A percentile compares a stretch with the other conserved stretches of the same genome.
Conservation (phyloP, 2,888 invertebrate genomes). For the Apantesis nais region DNA sequence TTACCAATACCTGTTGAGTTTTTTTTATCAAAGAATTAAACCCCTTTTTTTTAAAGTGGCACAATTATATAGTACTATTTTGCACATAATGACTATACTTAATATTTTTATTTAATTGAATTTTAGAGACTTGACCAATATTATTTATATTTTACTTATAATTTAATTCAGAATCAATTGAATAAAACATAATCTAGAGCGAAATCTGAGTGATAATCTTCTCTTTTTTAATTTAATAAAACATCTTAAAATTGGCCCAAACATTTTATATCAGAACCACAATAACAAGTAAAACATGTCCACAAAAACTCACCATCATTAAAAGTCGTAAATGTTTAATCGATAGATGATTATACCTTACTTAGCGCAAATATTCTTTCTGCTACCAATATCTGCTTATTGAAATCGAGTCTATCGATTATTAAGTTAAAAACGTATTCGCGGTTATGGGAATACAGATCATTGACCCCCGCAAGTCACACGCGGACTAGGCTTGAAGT, state of each 20-base stretch:
- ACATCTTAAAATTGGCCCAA: neutral
- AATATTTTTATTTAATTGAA: neutral
- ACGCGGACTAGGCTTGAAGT: slow-evolving; percentile 39
- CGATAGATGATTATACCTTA: neutral
- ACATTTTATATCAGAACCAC: neutral
- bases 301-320: neutral
- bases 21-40: slow-evolving; percentile 26
- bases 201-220: neutral
- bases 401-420: slow-evolving; percentile 34
- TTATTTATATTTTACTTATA: neutral
- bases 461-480: slow-evolving; percentile 42
- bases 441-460: slow-evolving; percentile 32
- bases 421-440: slow-evolving; percentile 40
- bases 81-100: neutral
- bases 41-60: too few species aligned
- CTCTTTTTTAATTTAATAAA: neutral
- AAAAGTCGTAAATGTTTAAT: neutral
- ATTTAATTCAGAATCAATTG: neutral
- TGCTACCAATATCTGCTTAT: neutral
- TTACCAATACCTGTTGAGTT: slow-evolving; percentile 66
- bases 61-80: neutral
- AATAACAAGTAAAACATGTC: neutral
- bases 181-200: neutral
- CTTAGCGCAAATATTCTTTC: neutral
- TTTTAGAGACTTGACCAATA: neutral